Evolutionary conservation across 2,113 vertebrate genomes (phyloP).

Genomic region (Mormyrus lacerda): DNA sequence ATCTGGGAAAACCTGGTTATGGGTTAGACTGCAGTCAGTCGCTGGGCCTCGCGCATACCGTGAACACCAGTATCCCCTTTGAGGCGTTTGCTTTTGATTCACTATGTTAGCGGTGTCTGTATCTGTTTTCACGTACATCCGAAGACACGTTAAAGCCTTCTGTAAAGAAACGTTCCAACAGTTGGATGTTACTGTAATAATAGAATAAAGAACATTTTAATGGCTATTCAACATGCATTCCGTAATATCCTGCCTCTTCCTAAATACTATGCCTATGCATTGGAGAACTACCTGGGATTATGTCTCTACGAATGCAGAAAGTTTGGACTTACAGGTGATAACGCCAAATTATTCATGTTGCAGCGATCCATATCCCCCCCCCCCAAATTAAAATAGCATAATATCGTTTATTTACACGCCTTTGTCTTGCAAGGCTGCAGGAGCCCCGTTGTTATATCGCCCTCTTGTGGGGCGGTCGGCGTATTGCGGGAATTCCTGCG

Average conservation of each 20-base stretch:
- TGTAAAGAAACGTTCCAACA: background rate
- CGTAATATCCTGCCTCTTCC: background rate
- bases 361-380: background rate
- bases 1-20: background rate
- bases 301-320: background rate
- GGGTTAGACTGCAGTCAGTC: background rate
- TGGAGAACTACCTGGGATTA: background rate
- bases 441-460: constrained; percentile 24
- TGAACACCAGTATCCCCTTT: background rate
- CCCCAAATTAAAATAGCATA: background rate
- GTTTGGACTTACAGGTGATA: background rate
- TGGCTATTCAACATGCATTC: background rate
- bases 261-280: background rate
- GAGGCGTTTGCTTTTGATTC: background rate
- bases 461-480: constrained; percentile 38
- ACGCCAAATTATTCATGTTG: background rate
- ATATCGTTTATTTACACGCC: background rate
- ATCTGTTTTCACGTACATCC: background rate
- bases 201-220: background rate
- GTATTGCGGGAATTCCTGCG: background rate
- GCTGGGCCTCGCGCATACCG: background rate
- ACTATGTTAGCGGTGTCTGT: background rate
- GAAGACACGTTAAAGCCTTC: background rate
- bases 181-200: background rate
- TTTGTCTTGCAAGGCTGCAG: background rate